These are phyloP conservation scores for Odontomyia ornata DNA, from an alignment of 2,888 invertebrate genomes.

Conservation along the genomic window DNA sequence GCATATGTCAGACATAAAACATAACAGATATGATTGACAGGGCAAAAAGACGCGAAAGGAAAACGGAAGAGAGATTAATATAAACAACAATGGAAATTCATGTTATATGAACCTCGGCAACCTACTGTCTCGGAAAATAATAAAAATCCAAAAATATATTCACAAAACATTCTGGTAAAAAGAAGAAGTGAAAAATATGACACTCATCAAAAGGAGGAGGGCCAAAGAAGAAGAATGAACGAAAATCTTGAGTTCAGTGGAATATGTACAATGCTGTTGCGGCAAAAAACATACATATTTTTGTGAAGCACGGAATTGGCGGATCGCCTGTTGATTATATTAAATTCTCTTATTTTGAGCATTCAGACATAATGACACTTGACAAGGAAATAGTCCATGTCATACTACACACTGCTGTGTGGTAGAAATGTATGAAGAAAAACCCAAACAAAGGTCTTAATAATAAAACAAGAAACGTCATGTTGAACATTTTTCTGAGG, in stretches of 20 bases:
- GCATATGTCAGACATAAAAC: no score
- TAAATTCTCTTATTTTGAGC: constrained; percentile 10
- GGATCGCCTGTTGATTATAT: background rate
- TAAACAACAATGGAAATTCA: background rate
- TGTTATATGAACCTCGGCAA: background rate
- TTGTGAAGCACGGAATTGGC: background rate
- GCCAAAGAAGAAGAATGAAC: no score
- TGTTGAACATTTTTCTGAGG: background rate
- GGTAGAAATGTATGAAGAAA: background rate
- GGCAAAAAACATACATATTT: background rate
- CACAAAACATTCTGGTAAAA: no score
- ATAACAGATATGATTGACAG: constrained; percentile 19
- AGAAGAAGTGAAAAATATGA: no score
- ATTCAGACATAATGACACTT: constrained; percentile 6
- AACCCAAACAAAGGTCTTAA: background rate
- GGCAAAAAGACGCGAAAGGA: background rate
- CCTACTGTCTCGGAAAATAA: background rate
- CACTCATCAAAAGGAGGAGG: no score
- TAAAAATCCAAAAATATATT: background rate
- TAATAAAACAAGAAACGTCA: background rate
- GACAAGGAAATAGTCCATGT: background rate
- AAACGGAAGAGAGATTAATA: background rate
- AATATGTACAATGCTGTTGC: background rate
- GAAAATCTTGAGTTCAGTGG: background rate
- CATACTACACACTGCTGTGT: background rate